Evolutionary conservation across 2,797 vertebrate species (phyloP), one percentile per base, ranked within the genome.

Genomic region (Gila robusta): DNA sequence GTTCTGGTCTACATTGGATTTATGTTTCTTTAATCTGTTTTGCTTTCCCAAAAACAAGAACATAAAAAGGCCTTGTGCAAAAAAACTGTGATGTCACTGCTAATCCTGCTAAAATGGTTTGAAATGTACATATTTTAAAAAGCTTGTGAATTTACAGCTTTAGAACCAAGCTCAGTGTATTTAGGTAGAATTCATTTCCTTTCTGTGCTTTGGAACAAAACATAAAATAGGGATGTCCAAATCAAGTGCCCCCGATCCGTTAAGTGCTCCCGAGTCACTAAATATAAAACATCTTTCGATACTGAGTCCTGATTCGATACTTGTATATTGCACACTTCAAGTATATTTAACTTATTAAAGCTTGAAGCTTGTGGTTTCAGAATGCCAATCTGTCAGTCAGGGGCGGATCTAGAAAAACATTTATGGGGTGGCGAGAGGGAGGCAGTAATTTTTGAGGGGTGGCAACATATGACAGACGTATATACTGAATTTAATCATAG

Each of bases 21-120:
- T 41, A 82, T 70, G n/a, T 44, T 82, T 62, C 59, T 11, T 78
- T 73, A 14, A 47, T 47, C 44, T 47, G 37, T 47, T 35, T 54
- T 0, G 3, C 9, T 37, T 59, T 59, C 19, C 54, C 56, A 39
- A 44, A 64, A 79, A 62, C 16, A 64, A 44, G 6, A 66, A 8
- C 52, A 14, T 77, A 14, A 64, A 64, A 64, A 16, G 11, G 3
- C 21, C 21, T 21, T 41, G 23, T 26, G 77, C 32, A 77, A 64
- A n/a, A 79, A 64, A 28, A 12, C 8, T 0, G 32, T n/a, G 21
- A 41, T 39, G 54, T 62, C 56, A 66, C 10, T 66, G 17, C 39
- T 19, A 66, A 79, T 66, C n/a, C 17, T 79, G 9, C 39, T 4
- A 66, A 79, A 79, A 39, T 44, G 8, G 6, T 64, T 64, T 44